Evolutionary conservation across 2,113 vertebrate species (phyloP), one percentile per base, ranked within the genome.

Genomic region (Channa argus): DNA sequence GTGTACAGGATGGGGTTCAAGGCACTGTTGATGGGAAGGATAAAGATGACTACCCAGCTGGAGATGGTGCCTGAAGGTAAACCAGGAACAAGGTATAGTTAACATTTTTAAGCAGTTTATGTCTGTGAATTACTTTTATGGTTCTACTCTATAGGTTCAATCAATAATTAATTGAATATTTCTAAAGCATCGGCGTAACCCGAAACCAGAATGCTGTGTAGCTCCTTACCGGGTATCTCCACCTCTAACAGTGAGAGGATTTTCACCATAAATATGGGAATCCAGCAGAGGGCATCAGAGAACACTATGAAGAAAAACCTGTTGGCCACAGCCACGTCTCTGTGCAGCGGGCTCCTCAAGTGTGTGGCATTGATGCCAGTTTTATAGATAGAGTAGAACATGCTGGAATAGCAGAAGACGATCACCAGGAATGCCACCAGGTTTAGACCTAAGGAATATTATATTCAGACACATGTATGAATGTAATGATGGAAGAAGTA

Each of bases 201-300:
- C 5, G 6, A 45, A 66, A 49, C 4, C 37, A 50, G 9, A 0
- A 4, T 8, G 8, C 4, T 45, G n/a, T 49, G 63, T 37, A 0
- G 5, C 44, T 34, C 37, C 83, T 78, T 68, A 91, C 94, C 93
- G 88, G 94, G 92, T 75, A 95, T 96, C 90, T 96, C 93, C 63
- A 95, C 89, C 38, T 92, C 83, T 75, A 95, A 71, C 52, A 95
- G 92, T 3, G 93, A 94, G 24, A 95, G 87, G 11, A 93, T 84
- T 91, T 96, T 94, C 70, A 93, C 89, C 43, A 96, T 75, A 87
- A 96, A 96, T 81, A 94, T 93, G 34, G 84, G 85, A 75, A 97
- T 96, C 96, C 97, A 99, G 94, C 95, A 97, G 95, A 96, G 96
- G 94, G 96, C 95, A 68, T 97, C 95, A 90, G 95, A 96, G 94